Percentiles rank a stretch among this genome's conserved stretches.
phyloP scores from a whole-genome alignment of 2,113 vertebrate species.

The Sander lucioperca region DNA sequence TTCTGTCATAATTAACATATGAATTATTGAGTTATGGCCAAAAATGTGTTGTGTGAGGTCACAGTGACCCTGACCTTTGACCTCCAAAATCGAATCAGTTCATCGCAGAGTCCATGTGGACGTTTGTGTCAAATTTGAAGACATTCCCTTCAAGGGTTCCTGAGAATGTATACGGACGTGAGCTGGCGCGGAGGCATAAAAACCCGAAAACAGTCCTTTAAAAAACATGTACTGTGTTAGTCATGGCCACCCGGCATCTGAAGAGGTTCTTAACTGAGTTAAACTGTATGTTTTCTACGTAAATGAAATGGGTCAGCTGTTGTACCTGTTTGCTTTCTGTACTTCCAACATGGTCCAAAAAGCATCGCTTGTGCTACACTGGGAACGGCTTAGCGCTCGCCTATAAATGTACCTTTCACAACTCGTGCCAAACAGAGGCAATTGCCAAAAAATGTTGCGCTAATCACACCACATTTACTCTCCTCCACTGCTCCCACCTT shows the following conservation, averaged over 20 bases:
- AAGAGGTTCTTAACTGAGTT: background rate
- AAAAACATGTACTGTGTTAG: background rate
- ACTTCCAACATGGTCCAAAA: slow-evolving; percentile 26
- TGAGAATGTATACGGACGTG: no score
- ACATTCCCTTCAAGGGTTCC: no score
- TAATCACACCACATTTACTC: slow-evolving; percentile 46
- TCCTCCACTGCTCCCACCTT: background rate
- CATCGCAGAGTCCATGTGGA: no score
- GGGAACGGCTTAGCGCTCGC: slow-evolving; percentile 4
- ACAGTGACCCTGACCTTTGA: no score
- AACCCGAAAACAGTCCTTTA: no score
- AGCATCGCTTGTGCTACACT: slow-evolving; percentile 22
- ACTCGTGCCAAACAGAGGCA: slow-evolving; percentile 30
- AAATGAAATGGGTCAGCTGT: background rate
- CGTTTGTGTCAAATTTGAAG: no score
- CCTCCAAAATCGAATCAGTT: no score
- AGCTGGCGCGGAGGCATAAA: no score
- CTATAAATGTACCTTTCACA: slow-evolving; percentile 46
- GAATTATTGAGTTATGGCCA: no score
- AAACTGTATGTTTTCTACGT: background rate
- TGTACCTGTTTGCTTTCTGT: background rate
- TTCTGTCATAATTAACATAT: no score
- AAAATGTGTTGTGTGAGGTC: no score
- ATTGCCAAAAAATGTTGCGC: slow-evolving; percentile 44
- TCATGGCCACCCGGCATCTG: no score